These are phyloP conservation scores for Drosophila greeni DNA, from an alignment of 2,888 invertebrate species.

Conservation along the genomic window DNA sequence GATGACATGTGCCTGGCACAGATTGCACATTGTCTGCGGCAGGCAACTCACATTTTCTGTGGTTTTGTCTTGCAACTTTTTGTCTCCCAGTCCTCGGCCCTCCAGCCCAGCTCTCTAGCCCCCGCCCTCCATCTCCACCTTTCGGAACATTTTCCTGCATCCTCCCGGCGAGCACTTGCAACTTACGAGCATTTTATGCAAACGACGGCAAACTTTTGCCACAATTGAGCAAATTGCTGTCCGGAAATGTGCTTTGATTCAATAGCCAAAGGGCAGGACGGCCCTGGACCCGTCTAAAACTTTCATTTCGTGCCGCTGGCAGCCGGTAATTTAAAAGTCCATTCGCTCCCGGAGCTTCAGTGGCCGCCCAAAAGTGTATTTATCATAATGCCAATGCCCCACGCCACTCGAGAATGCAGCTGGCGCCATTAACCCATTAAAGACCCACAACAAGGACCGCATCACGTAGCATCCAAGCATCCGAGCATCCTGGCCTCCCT, in stretches of 20 bases:
- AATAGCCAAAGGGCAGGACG: constrained; percentile 50
- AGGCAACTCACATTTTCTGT: constrained; percentile 36
- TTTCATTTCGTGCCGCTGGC: constrained; percentile 20
- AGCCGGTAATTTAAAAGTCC: constrained; percentile 66
- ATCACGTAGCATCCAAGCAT: constrained; percentile 52
- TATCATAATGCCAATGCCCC: constrained; percentile 64
- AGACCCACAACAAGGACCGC: constrained; percentile 53
- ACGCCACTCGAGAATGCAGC: constrained; percentile 27
- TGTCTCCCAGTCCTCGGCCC: constrained; percentile 5
- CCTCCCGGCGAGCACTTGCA: constrained; percentile 36
- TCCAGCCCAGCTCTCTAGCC: neutral
- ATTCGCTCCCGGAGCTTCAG: constrained; percentile 41
- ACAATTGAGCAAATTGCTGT: constrained; percentile 64
- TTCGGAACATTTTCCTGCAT: neutral
- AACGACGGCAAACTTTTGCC: constrained; percentile 50
- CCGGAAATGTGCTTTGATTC: constrained; percentile 63
- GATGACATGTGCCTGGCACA: constrained; percentile 69
- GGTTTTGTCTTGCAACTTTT: constrained; percentile 36
- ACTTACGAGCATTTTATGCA: constrained; percentile 47
- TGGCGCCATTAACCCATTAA: constrained; percentile 69
- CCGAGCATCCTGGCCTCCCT: constrained; percentile 1
- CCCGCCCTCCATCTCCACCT: neutral
- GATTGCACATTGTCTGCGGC: constrained; percentile 66
- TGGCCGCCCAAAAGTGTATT: constrained; percentile 64
- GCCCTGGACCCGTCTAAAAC: constrained; percentile 20